Percentiles rank a stretch among this genome's conserved stretches.
Conservation (phyloP, 2,797 vertebrate species). For the Heteromormyrus szaboi region DNA sequence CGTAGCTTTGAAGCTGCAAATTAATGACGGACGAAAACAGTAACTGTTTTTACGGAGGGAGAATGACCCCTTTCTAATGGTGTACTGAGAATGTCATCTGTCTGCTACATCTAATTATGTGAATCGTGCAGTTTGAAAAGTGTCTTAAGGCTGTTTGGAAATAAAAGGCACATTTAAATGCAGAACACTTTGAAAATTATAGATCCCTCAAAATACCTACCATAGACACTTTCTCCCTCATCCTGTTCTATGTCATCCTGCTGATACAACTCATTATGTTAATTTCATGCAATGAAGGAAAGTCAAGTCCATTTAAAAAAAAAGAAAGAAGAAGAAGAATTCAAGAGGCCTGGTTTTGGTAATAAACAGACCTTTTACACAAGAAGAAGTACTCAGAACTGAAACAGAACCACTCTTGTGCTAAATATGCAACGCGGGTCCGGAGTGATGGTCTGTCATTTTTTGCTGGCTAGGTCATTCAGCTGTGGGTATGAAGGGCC, state of each 20-base stretch:
- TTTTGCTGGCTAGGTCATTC: conserved; percentile 84
- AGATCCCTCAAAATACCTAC: conserved; percentile 80
- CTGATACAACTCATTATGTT: conserved; percentile 83
- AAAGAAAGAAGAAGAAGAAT: not conserved
- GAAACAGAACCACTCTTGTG: conserved; percentile 77
- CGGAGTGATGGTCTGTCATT: conserved; percentile 70
- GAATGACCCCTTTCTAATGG: conserved; percentile 83
- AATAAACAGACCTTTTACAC: conserved; percentile 72
- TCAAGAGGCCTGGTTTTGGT: conserved; percentile 61
- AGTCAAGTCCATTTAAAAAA: conserved; percentile 66
- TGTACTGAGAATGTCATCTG: conserved; percentile 81
- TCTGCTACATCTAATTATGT: conserved; percentile 82
- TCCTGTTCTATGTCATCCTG: conserved; percentile 70
- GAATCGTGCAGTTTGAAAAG: conserved; percentile 71
- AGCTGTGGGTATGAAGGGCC: conserved; percentile 73
- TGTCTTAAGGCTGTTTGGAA: conserved; percentile 79
- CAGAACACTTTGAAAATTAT: conserved; percentile 76
- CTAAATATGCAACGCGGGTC: conserved; percentile 80
- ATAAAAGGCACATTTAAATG: conserved; percentile 77
- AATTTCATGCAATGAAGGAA: conserved; percentile 82
- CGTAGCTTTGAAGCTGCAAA: conserved; percentile 78
- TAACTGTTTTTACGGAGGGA: conserved; percentile 76
- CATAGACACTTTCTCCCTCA: conserved; percentile 60
- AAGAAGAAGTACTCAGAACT: conserved; percentile 76
- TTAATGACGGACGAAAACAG: conserved; percentile 78